Conservation (phyloP, 2,797 vertebrate species). For the Spea hammondii region DNA sequence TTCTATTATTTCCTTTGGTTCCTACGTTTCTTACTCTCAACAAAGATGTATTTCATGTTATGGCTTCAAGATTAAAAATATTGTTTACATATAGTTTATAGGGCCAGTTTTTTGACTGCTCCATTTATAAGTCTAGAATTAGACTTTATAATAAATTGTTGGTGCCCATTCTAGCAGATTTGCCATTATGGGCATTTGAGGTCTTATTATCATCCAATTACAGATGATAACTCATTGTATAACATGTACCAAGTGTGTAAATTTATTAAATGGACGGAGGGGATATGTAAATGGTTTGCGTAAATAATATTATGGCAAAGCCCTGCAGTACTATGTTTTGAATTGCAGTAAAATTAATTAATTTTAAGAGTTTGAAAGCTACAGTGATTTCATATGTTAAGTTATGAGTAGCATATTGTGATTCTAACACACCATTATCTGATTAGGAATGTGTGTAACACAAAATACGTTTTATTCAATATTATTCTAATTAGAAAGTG, state of each 20-base stretch:
- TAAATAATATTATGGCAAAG: conserved; percentile 57
- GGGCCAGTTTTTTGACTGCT: background rate
- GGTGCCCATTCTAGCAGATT: conserved; percentile 15
- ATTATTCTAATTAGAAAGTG: no score
- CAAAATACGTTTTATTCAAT: no score
- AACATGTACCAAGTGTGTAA: conserved; percentile 30
- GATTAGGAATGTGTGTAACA: background rate
- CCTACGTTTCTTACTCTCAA: no score
- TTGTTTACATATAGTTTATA: no score
- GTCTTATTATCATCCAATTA: conserved; percentile 48
- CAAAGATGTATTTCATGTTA: no score
- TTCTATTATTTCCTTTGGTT: no score
- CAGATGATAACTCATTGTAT: conserved; percentile 39
- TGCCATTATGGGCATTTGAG: conserved; percentile 28
- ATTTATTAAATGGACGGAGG: conserved; percentile 31
- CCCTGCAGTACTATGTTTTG: conserved; percentile 34
- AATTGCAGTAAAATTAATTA: conserved; percentile 63
- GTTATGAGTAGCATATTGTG: background rate
- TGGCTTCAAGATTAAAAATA: no score
- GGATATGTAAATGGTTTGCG: conserved; percentile 53
- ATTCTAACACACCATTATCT: background rate
- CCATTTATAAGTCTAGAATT: conserved; percentile 15
- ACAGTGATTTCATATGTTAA: conserved; percentile 5
- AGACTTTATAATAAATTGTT: conserved; percentile 25
- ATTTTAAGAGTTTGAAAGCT: conserved; percentile 51